A percentile compares a stretch with the other conserved stretches of the same genome.
Evolutionary conservation across 2,797 vertebrate genomes (phyloP).

Genomic region (Centroberyx gerrardi): DNA sequence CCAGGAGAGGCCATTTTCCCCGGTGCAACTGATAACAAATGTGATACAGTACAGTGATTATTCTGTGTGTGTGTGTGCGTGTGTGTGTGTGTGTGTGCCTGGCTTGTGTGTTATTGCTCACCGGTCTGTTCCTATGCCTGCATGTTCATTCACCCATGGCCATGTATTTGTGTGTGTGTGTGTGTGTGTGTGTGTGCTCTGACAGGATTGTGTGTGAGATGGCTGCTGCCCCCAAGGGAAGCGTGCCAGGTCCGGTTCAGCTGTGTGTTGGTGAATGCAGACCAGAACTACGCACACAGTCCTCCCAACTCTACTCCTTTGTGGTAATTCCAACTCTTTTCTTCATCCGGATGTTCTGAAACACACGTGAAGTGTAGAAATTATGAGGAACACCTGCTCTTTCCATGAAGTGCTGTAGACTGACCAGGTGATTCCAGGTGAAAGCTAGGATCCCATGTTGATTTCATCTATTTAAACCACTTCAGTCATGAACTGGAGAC

Average conservation of each 20-base stretch:
- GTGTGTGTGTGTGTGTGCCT: constrained; percentile 23
- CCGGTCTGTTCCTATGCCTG: background rate
- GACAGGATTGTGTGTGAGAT: constrained; percentile 97
- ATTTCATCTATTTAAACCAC: background rate
- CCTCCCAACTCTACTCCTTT: constrained; percentile 92
- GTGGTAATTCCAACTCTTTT: constrained; percentile 86
- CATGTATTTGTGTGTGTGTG: constrained; percentile 25
- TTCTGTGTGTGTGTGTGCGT: constrained; percentile 22
- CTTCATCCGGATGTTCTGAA: constrained; percentile 14
- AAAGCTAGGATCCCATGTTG: background rate
- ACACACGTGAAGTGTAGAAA: constrained; percentile 4
- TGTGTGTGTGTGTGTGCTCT: constrained; percentile 40
- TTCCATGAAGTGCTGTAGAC: background rate
- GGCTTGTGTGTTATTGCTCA: constrained; percentile 42
- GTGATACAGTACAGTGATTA: constrained; percentile 43
- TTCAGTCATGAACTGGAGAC: background rate
- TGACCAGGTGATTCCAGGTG: background rate
- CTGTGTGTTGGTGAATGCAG: constrained; percentile 95
- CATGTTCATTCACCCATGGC: constrained; percentile 5
- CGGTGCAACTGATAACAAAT: constrained; percentile 44
- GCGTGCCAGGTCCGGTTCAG: constrained; percentile 90
- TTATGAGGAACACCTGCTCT: background rate
- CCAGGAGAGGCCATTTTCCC: constrained; percentile 54
- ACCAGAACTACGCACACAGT: constrained; percentile 92
- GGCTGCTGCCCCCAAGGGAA: constrained; percentile 86